phyloP scores from a whole-genome alignment of 2,113 vertebrate genomes.

The Microcebus griseorufus region DNA sequence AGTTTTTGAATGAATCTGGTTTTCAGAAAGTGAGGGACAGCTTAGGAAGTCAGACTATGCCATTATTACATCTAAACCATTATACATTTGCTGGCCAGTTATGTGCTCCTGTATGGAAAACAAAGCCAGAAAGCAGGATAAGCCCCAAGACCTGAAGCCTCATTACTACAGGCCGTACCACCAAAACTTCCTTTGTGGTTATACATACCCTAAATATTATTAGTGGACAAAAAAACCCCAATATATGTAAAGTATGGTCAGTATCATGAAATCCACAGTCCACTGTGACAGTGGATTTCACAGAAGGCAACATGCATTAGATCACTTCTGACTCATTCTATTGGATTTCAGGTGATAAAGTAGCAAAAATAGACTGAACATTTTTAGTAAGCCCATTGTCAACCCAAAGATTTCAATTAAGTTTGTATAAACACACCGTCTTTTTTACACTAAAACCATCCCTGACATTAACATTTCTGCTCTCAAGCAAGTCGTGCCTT shows the following conservation, averaged over 20 bases:
- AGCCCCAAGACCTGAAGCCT: conserved; percentile 32
- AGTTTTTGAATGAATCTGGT: conserved; percentile 66
- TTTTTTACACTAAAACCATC: background rate
- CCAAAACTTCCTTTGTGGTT: conserved; percentile 5
- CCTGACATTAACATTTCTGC: background rate
- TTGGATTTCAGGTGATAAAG: conserved; percentile 35
- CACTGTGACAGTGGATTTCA: background rate
- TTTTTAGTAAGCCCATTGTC: conserved; percentile 43
- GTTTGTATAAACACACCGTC: conserved; percentile 35
- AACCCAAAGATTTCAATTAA: conserved; percentile 24
- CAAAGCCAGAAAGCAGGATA: conserved; percentile 28
- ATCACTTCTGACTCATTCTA: conserved; percentile 16
- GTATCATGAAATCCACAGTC: background rate
- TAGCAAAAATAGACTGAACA: background rate
- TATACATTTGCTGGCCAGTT: conserved; percentile 44
- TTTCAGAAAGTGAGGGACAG: conserved; percentile 62
- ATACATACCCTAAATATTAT: conserved; percentile 42
- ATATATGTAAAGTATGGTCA: conserved; percentile 37
- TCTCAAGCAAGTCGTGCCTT: background rate
- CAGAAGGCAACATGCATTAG: background rate
- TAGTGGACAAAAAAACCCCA: conserved; percentile 28
- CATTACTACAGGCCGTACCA: background rate
- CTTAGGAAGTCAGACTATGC: conserved; percentile 58
- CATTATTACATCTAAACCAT: conserved; percentile 55
- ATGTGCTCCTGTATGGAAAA: conserved; percentile 63